These are phyloP conservation scores for Oscheius onirici DNA, from an alignment of 2,888 invertebrate species.

Conservation along the genomic window DNA sequence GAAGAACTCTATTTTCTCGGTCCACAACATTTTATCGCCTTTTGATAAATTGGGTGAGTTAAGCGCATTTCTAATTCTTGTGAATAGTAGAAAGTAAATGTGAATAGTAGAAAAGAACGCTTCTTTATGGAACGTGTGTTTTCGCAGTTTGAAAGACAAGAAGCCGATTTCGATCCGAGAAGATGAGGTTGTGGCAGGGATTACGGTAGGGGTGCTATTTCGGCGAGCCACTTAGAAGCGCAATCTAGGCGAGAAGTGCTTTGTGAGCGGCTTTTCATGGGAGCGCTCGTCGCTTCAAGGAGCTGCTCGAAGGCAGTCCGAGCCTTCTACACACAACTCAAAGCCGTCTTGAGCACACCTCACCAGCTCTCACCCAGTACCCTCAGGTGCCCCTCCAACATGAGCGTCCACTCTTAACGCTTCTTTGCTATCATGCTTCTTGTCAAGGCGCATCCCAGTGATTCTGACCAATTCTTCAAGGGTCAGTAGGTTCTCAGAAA, in stretches of 20 bases:
- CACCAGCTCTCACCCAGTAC: slow-evolving; percentile 18
- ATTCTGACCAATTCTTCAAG: slow-evolving; percentile 12
- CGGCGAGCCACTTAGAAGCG: slow-evolving; percentile 28
- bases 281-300: slow-evolving; percentile 28
- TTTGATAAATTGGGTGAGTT: slow-evolving; percentile 47
- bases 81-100: not conserved
- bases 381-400: slow-evolving; percentile 34
- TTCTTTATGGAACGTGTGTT: slow-evolving; percentile 23
- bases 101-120: not conserved
- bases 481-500: not conserved
- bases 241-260: slow-evolving; percentile 30
- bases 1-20: slow-evolving; percentile 34
- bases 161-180: not conserved
- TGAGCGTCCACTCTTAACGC: slow-evolving; percentile 28
- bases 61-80: too few relatives aligned
- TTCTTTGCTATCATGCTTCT: slow-evolving; percentile 27
- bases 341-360: slow-evolving; percentile 32
- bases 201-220: slow-evolving; percentile 27
- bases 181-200: slow-evolving; percentile 21
- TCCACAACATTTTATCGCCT: slow-evolving; percentile 45
- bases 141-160: not conserved
- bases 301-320: slow-evolving; percentile 31
- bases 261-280: slow-evolving; percentile 37
- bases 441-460: slow-evolving; percentile 1
- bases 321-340: slow-evolving; percentile 31